phyloP scores from a whole-genome alignment of 1,140 invertebrate genomes.

The Lerema accius region DNA sequence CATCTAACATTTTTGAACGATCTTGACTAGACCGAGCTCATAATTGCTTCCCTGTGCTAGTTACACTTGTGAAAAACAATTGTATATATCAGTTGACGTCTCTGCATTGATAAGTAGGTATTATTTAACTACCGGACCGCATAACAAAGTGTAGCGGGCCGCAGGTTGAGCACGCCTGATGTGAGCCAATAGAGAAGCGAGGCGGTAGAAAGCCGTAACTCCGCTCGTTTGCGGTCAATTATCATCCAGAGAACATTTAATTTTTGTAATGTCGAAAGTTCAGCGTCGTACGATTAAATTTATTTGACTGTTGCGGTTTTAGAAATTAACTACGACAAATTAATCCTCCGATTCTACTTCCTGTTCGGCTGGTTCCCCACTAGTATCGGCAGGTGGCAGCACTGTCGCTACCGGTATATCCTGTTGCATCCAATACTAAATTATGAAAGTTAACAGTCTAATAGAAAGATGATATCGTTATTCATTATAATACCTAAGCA shows the following conservation, averaged over 20 bases:
- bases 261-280: conserved; percentile 21
- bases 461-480: no score
- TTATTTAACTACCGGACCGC: no score
- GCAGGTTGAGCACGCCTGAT: no score
- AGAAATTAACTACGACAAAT: background rate
- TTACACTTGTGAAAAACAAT: no score
- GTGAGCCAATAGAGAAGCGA: background rate
- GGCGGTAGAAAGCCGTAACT: conserved; percentile 13
- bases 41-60: no score
- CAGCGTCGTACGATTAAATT: background rate
- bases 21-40: no score
- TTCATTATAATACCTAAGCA: no score
- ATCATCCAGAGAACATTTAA: conserved; percentile 22
- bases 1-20: no score
- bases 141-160: no score
- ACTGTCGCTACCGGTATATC: background rate
- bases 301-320: background rate
- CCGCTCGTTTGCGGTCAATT: conserved; percentile 18
- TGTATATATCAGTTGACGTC: no score
- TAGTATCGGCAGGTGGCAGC: background rate
- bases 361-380: background rate
- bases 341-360: background rate
- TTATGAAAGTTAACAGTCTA: background rate
- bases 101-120: no score
- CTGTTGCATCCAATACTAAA: background rate